phyloP scores from a whole-genome alignment of 1,140 invertebrate genomes.

The Drosophila orena region DNA sequence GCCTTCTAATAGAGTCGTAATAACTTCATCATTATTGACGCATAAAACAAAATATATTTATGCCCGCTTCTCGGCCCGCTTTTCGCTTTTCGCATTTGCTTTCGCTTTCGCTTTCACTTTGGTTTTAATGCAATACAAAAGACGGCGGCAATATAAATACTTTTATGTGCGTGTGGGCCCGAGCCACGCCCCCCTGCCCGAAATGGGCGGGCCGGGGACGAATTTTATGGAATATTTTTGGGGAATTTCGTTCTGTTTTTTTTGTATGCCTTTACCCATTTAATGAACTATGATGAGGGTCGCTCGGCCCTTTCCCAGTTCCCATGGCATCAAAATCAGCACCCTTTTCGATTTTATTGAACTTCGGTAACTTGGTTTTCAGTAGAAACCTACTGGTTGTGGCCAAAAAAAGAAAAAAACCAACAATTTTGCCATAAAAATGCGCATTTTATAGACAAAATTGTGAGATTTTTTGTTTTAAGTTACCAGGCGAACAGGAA shows the following conservation, averaged over 20 bases:
- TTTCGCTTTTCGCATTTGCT: conserved; percentile 30
- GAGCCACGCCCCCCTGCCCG: conserved; percentile 12
- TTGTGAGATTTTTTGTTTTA: too few species aligned
- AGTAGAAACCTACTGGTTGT: too few species aligned
- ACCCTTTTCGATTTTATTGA: conserved; percentile 82
- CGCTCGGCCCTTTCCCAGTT: conserved; percentile 33
- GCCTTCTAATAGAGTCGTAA: conserved; percentile 80
- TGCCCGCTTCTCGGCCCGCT: conserved; percentile 41
- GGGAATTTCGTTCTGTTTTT: conserved; percentile 8
- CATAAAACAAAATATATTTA: conserved; percentile 84
- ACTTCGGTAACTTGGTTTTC: too few species aligned
- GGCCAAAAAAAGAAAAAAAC: too few species aligned
- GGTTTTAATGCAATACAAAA: conserved; percentile 64
- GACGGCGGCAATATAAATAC: conserved; percentile 75
- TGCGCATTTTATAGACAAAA: too few species aligned
- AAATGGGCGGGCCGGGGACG: conserved; percentile 9
- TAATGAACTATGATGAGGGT: conserved; percentile 84
- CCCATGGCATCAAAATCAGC: conserved; percentile 66
- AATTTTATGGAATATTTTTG: conserved; percentile 42
- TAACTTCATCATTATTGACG: conserved; percentile 83
- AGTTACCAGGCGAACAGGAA: too few species aligned
- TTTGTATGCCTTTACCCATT: conserved; percentile 72
- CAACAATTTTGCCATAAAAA: too few species aligned
- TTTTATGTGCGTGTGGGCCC: conserved; percentile 60
- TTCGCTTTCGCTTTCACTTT: conserved; percentile 1